These are phyloP conservation scores for Notarius lentiginosus DNA, from an alignment of 2,113 vertebrate genomes.

Conservation along the genomic window DNA sequence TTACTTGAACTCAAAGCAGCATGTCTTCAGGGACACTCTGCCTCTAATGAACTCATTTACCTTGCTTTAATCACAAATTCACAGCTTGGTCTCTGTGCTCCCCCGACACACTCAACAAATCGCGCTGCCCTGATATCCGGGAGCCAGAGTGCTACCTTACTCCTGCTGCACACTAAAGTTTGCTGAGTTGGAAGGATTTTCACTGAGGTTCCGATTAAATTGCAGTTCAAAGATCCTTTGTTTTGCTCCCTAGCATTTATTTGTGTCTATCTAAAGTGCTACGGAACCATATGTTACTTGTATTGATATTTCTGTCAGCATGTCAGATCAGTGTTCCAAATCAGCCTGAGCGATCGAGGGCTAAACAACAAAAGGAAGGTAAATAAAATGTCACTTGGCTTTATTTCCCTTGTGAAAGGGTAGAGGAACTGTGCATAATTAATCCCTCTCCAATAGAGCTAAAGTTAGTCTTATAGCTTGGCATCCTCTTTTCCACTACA, in stretches of 20 bases:
- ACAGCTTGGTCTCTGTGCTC: conserved; percentile 47
- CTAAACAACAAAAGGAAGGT: conserved; percentile 14
- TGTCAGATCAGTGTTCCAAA: not conserved
- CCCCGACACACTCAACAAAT: conserved; percentile 37
- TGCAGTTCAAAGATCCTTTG: conserved; percentile 12
- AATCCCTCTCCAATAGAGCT: conserved; percentile 17
- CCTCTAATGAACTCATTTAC: conserved; percentile 59
- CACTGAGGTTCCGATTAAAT: conserved; percentile 9
- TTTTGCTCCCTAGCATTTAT: conserved; percentile 11
- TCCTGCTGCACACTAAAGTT: not conserved
- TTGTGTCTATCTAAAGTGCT: conserved; percentile 10
- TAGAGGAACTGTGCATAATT: conserved; percentile 31
- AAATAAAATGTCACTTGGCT: conserved; percentile 8
- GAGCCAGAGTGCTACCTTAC: not conserved
- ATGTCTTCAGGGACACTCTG: conserved; percentile 45
- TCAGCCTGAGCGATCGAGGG: not conserved
- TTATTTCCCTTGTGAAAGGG: conserved; percentile 18
- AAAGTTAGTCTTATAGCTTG: conserved; percentile 10
- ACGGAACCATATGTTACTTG: conserved; percentile 5
- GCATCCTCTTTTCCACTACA: conserved; percentile 12
- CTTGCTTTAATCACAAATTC: conserved; percentile 59
- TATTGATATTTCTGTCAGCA: conserved; percentile 13
- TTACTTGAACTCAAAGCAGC: conserved; percentile 49
- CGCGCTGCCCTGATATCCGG: conserved; percentile 33
- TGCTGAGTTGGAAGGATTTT: conserved; percentile 34